Evolutionary conservation across 2,888 invertebrate genomes (phyloP).

Genomic region (Pyrgus malvae): DNA sequence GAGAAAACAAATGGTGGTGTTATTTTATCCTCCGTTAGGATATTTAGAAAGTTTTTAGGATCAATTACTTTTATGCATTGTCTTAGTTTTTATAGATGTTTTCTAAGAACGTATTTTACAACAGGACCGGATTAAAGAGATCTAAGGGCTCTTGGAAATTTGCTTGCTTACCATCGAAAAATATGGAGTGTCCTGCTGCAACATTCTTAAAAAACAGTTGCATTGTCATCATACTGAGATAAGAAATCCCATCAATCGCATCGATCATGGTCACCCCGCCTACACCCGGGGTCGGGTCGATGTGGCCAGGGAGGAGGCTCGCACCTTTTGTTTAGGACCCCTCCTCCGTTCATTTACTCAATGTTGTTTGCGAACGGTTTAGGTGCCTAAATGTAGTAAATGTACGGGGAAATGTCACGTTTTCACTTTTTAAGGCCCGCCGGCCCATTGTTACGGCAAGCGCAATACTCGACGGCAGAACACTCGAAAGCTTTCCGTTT

Average conservation of each 20-base stretch:
- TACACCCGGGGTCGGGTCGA: slow-evolving; percentile 61
- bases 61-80: too few relatives aligned
- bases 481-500: slow-evolving; percentile 21
- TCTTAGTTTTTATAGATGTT: too few relatives aligned
- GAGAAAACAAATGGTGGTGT: too few relatives aligned
- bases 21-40: too few relatives aligned
- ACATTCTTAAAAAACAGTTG: background rate
- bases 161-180: too few relatives aligned
- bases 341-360: slow-evolving; percentile 71
- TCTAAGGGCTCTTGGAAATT: too few relatives aligned
- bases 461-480: slow-evolving; percentile 16
- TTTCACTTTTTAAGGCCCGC: slow-evolving; percentile 68
- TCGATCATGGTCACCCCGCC: slow-evolving; percentile 40
- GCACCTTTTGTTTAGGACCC: slow-evolving; percentile 81
- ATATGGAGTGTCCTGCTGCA: too few relatives aligned
- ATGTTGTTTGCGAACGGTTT: slow-evolving; percentile 78
- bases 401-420: slow-evolving; percentile 76
- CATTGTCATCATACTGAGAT: background rate
- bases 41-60: too few relatives aligned
- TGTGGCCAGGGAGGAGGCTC: slow-evolving; percentile 56
- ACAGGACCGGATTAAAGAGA: too few relatives aligned
- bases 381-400: slow-evolving; percentile 78
- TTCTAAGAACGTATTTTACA: too few relatives aligned
- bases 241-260: background rate
- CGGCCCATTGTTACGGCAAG: slow-evolving; percentile 19